A percentile compares a stretch with the other conserved stretches of the same genome.
These are phyloP conservation scores for Brienomyrus brachyistius DNA, from an alignment of 2,113 vertebrate genomes.

Conservation along the genomic window DNA sequence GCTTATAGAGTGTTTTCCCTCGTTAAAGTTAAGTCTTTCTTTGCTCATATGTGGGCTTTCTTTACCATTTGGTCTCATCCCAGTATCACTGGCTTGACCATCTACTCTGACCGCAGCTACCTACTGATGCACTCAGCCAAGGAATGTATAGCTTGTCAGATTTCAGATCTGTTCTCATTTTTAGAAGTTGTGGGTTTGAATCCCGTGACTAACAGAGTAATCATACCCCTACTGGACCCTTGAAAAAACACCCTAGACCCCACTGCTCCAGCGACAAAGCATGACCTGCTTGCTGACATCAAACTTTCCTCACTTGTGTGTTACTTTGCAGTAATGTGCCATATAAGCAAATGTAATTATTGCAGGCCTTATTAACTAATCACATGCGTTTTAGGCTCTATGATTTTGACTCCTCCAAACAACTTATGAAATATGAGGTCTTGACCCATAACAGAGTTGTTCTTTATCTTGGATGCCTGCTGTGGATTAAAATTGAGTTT, in stretches of 20 bases:
- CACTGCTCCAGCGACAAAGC: background rate
- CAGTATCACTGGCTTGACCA: background rate
- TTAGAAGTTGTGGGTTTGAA: background rate
- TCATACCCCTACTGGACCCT: background rate
- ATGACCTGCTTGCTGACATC: background rate
- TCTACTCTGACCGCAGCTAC: background rate
- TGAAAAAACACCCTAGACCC: background rate
- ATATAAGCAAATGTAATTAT: background rate
- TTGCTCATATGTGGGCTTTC: background rate
- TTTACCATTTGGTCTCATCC: background rate
- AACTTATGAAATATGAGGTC: background rate
- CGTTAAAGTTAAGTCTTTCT: background rate
- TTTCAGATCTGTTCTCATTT: background rate
- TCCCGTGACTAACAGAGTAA: background rate
- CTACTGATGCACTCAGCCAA: background rate
- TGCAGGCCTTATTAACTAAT: background rate
- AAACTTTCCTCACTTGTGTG: background rate
- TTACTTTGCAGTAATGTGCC: background rate
- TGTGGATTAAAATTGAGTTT: background rate
- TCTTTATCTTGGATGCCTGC: background rate
- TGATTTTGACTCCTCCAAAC: background rate
- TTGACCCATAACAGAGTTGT: background rate
- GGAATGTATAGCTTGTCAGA: background rate
- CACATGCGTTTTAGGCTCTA: background rate
- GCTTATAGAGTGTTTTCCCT: background rate